phyloP scores from a whole-genome alignment of 2,888 invertebrate genomes.

The Protophormia terraenovae region DNA sequence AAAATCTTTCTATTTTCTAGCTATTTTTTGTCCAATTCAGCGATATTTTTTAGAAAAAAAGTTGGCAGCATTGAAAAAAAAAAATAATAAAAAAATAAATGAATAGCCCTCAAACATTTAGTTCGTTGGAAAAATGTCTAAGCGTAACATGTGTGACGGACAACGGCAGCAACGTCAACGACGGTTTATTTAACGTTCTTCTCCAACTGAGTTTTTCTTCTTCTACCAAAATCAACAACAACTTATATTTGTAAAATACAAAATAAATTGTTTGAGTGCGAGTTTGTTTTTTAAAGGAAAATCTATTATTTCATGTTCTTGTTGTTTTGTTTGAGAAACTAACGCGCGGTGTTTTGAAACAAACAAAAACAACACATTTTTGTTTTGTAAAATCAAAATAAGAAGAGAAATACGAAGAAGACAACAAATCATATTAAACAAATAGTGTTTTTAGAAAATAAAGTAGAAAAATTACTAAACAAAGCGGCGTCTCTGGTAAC shows the following conservation, averaged over 20 bases:
- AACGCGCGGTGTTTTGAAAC: conserved; percentile 41
- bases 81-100: conserved; percentile 15
- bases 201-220: conserved; percentile 18
- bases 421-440: conserved; percentile 1
- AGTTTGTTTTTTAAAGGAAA: conserved; percentile 2
- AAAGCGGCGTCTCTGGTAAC: conserved; percentile 38
- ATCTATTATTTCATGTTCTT: conserved; percentile 3
- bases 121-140: conserved; percentile 65
- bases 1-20: too few species aligned
- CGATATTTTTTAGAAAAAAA: neutral
- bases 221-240: neutral
- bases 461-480: neutral
- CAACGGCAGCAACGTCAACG: conserved; percentile 1
- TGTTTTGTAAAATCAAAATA: neutral
- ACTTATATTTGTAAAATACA: conserved; percentile 19
- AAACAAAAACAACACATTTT: neutral
- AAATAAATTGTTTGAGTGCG: neutral
- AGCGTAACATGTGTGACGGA: conserved; percentile 59
- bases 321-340: conserved; percentile 35
- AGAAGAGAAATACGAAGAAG: neutral
- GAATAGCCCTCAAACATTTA: conserved; percentile 57
- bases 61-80: neutral
- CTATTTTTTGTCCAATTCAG: too few species aligned
- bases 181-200: conserved; percentile 40
- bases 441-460: neutral